Evolutionary conservation across 2,888 invertebrate genomes (phyloP), one percentile per base, ranked within the genome.

Genomic region (Apamea monoglypha): DNA sequence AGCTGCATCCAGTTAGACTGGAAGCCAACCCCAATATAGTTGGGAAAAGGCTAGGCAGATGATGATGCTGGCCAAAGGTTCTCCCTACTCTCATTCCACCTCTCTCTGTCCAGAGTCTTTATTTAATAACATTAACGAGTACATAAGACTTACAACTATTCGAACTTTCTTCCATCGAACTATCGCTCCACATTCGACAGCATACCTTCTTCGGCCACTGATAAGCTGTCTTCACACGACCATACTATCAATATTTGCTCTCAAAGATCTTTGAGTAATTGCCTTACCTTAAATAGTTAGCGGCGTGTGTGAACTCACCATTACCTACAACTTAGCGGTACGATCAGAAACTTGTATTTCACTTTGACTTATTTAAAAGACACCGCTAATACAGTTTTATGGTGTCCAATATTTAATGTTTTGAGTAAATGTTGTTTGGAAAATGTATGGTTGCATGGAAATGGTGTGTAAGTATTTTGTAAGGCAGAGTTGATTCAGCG

Each of bases 231-330:
- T 92, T 93, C 91, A 92, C 92, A 92, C 91, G 85, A 71, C 78
- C 78, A 68, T 36, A 80, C 53, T 80, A 91, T 93, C 93, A 95
- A 95, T 95, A 94, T 95, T 95, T 91, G 92, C 93, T 86, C 78
- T 61, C 80, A 74, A 89, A 93, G 93, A 93, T 93, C 93, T 94
- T 95, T 94, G 90, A 94, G 93, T 94, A 93, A 94, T 95, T 93
- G 93, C 93, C 90, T 88, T 87, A 87, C 88, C 90, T 89, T 90
- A 84, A 88, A 87, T 87, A 89, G 91, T 80, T 81, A 73, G 74
- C 72, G 86, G 71, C 66, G 36, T 82, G 83, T 84, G 77, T 83
- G 81, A 81, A 72, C 81, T 78, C 59, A 78, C 75, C 75, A 83
- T 89, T 73, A 63, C 53, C 32, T 36, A 73, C 63, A 73, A 44